Evolutionary conservation across 1,140 invertebrate species (phyloP).

Genomic region (Tetragnatha versicolor): DNA sequence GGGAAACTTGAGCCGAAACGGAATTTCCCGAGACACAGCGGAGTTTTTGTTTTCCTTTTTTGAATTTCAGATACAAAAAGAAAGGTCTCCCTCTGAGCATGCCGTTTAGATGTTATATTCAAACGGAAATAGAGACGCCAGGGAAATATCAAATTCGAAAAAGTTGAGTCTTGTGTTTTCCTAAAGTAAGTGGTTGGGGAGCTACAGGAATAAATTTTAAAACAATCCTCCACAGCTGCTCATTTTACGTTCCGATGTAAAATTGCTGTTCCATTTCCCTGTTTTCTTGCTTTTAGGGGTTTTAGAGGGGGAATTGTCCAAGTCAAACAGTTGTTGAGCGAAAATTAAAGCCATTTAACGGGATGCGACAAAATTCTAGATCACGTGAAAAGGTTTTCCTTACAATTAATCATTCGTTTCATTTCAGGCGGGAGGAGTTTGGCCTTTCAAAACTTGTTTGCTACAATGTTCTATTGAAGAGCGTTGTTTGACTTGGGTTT

Average conservation of each 20-base stretch:
- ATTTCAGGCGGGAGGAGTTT: too few species aligned
- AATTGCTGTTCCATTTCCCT: constrained; percentile 46
- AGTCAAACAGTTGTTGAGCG: too few species aligned
- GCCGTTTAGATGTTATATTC: constrained; percentile 55
- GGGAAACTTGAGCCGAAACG: constrained; percentile 53
- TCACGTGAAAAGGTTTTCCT: too few species aligned
- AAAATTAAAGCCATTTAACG: too few species aligned
- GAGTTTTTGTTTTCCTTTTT: constrained; percentile 25
- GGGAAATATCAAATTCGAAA: constrained; percentile 55
- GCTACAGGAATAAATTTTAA: constrained; percentile 53
- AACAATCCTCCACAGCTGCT: constrained; percentile 53
- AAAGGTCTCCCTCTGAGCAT: constrained; percentile 29
- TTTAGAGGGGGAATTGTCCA: too few species aligned
- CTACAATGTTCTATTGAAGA: too few species aligned
- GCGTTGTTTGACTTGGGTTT: too few species aligned
- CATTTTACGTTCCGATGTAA: constrained; percentile 54
- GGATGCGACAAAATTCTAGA: too few species aligned
- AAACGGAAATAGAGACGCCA: constrained; percentile 53
- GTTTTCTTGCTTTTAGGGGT: constrained; percentile 10
- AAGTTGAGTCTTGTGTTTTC: constrained; percentile 54
- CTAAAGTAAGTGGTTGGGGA: constrained; percentile 52
- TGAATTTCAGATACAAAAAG: constrained; percentile 37
- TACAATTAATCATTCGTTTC: too few species aligned
- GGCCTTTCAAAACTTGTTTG: too few species aligned
- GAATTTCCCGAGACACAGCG: constrained; percentile 49